phyloP scores from a whole-genome alignment of 2,113 vertebrate species.

The Gadus chalcogrammus region DNA sequence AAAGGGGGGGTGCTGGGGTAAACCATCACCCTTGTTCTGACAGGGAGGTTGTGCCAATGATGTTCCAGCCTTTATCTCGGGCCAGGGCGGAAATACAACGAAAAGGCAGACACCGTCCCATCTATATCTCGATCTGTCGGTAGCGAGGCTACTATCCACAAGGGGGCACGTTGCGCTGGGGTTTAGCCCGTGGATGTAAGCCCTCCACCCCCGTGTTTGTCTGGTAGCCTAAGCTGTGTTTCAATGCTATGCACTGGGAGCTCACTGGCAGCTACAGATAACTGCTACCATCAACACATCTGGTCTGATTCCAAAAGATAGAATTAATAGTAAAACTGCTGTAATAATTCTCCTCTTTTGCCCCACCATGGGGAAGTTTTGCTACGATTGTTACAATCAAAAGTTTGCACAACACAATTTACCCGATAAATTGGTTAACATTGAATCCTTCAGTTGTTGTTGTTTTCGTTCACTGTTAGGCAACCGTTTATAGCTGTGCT shows the following conservation, averaged over 20 bases:
- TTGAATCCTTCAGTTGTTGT: no score
- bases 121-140: conserved; percentile 37
- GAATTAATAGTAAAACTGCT: no score
- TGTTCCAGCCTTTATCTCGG: conserved; percentile 32
- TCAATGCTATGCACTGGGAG: background rate
- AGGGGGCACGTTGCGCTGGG: conserved; percentile 34
- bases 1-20: conserved; percentile 9
- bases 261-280: background rate
- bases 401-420: no score
- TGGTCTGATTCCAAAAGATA: no score
- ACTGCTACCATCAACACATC: no score
- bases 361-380: no score
- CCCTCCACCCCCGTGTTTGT: background rate
- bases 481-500: no score
- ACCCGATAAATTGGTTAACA: no score
- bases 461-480: no score
- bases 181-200: background rate
- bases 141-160: conserved; percentile 35
- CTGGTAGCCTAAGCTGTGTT: no score
- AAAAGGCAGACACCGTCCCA: conserved; percentile 41
- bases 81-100: conserved; percentile 9
- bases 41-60: conserved; percentile 26
- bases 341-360: no score
- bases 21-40: background rate
- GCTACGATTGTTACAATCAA: no score